These are phyloP conservation scores for Lemur catta DNA, from an alignment of 2,797 vertebrate genomes.

Conservation along the genomic window DNA sequence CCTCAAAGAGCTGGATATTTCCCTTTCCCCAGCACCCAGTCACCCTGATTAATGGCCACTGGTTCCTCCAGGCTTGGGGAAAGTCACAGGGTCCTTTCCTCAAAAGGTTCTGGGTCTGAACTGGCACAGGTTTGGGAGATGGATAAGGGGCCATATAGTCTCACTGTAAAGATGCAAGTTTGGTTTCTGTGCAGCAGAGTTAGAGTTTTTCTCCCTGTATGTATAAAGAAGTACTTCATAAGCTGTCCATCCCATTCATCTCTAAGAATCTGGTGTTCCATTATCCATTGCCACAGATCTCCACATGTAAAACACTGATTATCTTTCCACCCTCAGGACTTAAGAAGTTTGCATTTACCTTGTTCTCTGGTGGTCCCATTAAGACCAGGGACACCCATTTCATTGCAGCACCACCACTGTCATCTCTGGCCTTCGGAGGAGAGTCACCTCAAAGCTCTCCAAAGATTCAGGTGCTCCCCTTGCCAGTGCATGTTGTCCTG, in stretches of 20 bases:
- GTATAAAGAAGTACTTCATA: not conserved
- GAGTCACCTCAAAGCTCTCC: not conserved
- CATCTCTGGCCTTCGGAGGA: not conserved
- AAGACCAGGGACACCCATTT: not conserved
- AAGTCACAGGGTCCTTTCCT: not conserved
- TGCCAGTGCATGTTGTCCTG: not conserved
- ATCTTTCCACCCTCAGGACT: not conserved
- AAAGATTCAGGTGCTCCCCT: not conserved
- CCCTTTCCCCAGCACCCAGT: not conserved
- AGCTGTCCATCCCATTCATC: not conserved
- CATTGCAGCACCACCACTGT: not conserved
- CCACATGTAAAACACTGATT: not conserved
- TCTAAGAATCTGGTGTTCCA: not conserved
- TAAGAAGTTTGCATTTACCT: not conserved
- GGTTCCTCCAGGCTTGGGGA: not conserved
- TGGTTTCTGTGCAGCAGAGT: not conserved
- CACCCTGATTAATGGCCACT: not conserved
- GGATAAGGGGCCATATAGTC: not conserved
- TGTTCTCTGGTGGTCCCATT: not conserved
- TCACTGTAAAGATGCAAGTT: not conserved
- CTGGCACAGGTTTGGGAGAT: not conserved
- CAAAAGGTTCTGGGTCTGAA: not conserved
- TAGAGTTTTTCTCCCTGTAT: not conserved
- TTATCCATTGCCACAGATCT: not conserved
- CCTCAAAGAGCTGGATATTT: not conserved